phyloP scores from a whole-genome alignment of 2,113 vertebrate species.

The Plestiodon gilberti region DNA sequence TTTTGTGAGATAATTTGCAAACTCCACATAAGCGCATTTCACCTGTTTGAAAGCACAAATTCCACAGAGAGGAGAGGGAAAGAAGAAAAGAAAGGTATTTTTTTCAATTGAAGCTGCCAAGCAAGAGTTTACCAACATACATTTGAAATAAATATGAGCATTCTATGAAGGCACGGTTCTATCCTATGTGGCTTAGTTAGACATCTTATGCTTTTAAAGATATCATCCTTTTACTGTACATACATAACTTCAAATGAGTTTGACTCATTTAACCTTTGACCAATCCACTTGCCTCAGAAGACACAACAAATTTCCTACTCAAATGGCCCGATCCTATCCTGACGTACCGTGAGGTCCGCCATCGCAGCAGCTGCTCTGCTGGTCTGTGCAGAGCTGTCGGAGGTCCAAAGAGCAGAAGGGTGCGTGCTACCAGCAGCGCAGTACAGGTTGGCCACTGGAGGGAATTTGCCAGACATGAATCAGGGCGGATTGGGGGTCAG shows the following conservation, averaged over 20 bases:
- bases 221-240: not conserved
- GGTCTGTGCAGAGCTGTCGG: too few relatives aligned
- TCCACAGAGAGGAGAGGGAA: slow-evolving; percentile 39
- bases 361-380: too few relatives aligned
- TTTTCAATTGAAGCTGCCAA: slow-evolving; percentile 47
- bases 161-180: slow-evolving; percentile 27
- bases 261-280: too few relatives aligned
- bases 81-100: slow-evolving; percentile 29
- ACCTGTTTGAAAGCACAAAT: slow-evolving; percentile 49
- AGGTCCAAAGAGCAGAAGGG: too few relatives aligned
- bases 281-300: too few relatives aligned
- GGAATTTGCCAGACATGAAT: too few relatives aligned
- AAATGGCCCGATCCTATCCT: too few relatives aligned
- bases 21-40: slow-evolving; percentile 53
- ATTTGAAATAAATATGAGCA: slow-evolving; percentile 43
- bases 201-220: slow-evolving; percentile 37
- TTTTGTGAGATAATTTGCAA: slow-evolving; percentile 54
- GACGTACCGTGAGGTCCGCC: too few relatives aligned
- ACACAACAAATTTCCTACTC: too few relatives aligned
- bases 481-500: too few relatives aligned
- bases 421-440: too few relatives aligned
- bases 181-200: slow-evolving; percentile 33
- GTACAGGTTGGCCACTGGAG: too few relatives aligned
- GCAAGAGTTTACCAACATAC: slow-evolving; percentile 45
- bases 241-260: not conserved